These are phyloP conservation scores for Spodoptera picta DNA, from an alignment of 2,888 invertebrate species.

Conservation along the genomic window DNA sequence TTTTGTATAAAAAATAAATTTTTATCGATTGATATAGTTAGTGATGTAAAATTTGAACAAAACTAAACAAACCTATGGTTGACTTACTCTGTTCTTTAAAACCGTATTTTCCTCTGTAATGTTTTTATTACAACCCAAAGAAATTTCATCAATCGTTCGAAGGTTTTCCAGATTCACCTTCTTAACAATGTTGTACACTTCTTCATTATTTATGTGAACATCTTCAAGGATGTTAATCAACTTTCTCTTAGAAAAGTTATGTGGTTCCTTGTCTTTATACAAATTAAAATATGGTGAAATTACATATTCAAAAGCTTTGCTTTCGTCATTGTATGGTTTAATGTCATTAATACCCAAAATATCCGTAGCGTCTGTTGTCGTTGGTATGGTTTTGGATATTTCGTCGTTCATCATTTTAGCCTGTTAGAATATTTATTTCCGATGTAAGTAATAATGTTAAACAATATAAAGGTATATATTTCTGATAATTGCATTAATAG, in stretches of 20 bases:
- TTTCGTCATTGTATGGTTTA: constrained; percentile 38
- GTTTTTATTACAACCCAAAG: constrained; percentile 35
- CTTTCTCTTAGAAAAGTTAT: constrained; percentile 73
- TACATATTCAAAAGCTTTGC: constrained; percentile 53
- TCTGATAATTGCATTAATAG: not conserved
- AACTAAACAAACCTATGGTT: not conserved
- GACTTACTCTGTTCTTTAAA: constrained; percentile 19
- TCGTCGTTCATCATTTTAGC: constrained; percentile 65
- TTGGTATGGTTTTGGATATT: constrained; percentile 43
- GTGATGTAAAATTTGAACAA: not conserved
- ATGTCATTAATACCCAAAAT: constrained; percentile 46
- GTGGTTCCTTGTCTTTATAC: constrained; percentile 48
- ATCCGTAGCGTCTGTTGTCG: constrained; percentile 40
- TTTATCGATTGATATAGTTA: no score
- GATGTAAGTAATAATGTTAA: not conserved
- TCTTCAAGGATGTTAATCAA: constrained; percentile 80
- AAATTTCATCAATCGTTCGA: constrained; percentile 66
- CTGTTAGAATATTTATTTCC: constrained; percentile 49
- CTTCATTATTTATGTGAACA: constrained; percentile 68
- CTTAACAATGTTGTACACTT: constrained; percentile 70
- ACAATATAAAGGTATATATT: not conserved
- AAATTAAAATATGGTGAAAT: constrained; percentile 66
- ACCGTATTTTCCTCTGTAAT: constrained; percentile 4
- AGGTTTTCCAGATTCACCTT: constrained; percentile 69
- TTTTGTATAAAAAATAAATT: no score